These are phyloP conservation scores for Acanthisitta chloris DNA, from an alignment of 2,113 vertebrate genomes.

Conservation along the genomic window DNA sequence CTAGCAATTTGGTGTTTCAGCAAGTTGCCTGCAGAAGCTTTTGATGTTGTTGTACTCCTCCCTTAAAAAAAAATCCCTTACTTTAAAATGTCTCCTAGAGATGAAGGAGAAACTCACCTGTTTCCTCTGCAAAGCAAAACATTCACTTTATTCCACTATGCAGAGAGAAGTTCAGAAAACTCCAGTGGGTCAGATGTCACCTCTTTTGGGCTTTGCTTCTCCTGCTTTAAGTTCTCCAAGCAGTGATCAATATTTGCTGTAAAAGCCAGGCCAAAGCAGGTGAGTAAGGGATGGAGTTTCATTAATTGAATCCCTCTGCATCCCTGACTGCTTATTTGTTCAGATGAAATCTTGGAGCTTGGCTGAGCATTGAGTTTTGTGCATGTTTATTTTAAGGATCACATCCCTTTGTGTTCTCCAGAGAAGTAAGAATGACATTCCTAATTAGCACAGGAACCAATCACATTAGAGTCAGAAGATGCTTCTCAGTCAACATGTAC, in stretches of 20 bases:
- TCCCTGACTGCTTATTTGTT: not conserved
- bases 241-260: not conserved
- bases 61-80: not conserved
- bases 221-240: not conserved
- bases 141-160: not conserved
- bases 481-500: not conserved
- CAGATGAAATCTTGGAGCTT: not conserved
- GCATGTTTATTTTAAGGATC: not conserved
- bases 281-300: not conserved
- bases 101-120: not conserved
- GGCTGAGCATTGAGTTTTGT: not conserved
- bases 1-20: not conserved
- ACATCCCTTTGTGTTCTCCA: not conserved
- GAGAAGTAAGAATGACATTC: not conserved
- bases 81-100: not conserved
- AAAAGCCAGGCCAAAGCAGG: not conserved
- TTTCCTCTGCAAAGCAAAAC: not conserved
- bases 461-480: not conserved
- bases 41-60: not conserved
- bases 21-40: not conserved
- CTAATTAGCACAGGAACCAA: conserved; percentile 14
- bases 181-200: not conserved
- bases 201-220: not conserved
- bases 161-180: not conserved
- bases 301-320: not conserved